Evolutionary conservation across 1,140 invertebrate genomes (phyloP), one percentile per base, ranked within the genome.

Genomic region (Drosophila aff.): DNA sequence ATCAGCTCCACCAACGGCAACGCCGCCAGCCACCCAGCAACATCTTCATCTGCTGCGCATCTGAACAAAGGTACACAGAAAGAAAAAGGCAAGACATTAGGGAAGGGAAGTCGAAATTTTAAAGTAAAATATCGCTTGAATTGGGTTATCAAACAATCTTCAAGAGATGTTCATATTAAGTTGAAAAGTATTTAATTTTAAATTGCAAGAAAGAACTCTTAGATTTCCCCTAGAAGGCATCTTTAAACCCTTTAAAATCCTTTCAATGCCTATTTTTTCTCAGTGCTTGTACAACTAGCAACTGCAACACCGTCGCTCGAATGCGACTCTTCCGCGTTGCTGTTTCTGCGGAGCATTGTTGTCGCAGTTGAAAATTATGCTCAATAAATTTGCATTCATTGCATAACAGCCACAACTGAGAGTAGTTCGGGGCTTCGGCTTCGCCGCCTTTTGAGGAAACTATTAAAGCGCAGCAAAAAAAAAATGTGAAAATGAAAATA

Each of bases 401-500:
- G 78, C 82, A 76, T 79, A 79, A 79, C 44, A 63, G 33, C 52
- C 18, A 38, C 81, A 81, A 82, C 79, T 74, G 71, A 81, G 79
- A 82, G 61, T 82, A 62, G 65, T 62, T 43, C 15, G 63, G 57
- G 33, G 28, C 55, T 73, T 75, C 40, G 53, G 23, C 50, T 63
- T 65, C 23, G 41, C 18, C 57, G 47, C 76, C 63, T 73, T 87
- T 69, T 72, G 81, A 79, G 81, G 82, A 86, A 86, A 86, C 82
- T 86, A 82, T 86, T 86, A 79, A 82, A 66, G 62, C 52, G 80
- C 76, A 73, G 67, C 76, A 76, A 80, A 68, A 64, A 68, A 64
- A 83, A 89, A 87, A 87, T 87, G 83, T 83, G 83, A 87, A 87
- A 89, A 89, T 89, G 80, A 83, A 49, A 49, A 89, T 75, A 79